Conservation (phyloP, 2,888 invertebrate genomes). For the Acleris laterana region DNA sequence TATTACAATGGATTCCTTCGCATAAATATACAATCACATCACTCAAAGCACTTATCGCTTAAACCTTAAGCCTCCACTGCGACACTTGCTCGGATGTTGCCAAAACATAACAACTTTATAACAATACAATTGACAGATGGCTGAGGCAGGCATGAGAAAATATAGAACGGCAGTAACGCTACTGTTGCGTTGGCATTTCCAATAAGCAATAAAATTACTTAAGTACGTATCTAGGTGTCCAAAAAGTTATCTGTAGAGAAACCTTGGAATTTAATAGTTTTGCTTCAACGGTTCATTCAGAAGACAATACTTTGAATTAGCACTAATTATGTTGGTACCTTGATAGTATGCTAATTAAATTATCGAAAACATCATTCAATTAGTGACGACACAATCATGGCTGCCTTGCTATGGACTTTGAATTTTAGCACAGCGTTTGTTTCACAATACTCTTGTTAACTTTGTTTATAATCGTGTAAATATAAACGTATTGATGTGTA, state of each 20-base stretch:
- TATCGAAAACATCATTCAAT: background rate
- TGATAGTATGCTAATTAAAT: background rate
- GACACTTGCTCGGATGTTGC: conserved; percentile 1
- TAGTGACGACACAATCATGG: too few relatives aligned
- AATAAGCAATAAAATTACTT: background rate
- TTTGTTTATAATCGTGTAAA: background rate
- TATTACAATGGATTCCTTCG: background rate
- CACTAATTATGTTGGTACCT: background rate
- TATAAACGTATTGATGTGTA: background rate
- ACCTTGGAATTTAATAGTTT: background rate
- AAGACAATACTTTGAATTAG: background rate
- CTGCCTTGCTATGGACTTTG: too few relatives aligned
- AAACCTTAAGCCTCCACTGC: background rate
- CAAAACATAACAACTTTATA: background rate
- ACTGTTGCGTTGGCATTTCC: background rate
- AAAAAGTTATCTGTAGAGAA: background rate
- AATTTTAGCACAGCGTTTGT: too few relatives aligned
- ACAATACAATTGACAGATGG: conserved; percentile 4
- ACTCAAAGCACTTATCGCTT: background rate
- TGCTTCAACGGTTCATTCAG: background rate
- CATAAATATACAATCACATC: background rate
- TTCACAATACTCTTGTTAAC: too few relatives aligned
- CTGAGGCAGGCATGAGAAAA: background rate
- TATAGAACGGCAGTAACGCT: background rate
- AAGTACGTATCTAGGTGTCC: background rate